Evolutionary conservation across 1,140 invertebrate genomes (phyloP).

Genomic region (Drosophila micromelanica): DNA sequence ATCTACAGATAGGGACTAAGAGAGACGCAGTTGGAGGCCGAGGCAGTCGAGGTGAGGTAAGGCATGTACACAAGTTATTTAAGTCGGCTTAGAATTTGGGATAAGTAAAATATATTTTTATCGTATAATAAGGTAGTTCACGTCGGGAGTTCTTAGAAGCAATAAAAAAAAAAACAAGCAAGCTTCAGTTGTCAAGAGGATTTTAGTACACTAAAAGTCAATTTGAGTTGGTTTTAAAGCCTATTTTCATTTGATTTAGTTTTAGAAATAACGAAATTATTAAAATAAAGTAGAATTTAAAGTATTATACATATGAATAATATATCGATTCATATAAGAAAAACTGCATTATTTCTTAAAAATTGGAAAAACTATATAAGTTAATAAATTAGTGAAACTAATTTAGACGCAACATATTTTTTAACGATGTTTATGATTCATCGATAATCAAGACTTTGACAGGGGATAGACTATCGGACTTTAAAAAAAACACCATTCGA

Average conservation of each 20-base stretch:
- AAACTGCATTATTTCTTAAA: too few relatives aligned
- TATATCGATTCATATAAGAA: too few relatives aligned
- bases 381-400: too few relatives aligned
- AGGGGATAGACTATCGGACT: too few relatives aligned
- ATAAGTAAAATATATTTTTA: constrained; percentile 64
- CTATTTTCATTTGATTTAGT: too few relatives aligned
- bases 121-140: constrained; percentile 15
- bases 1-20: constrained; percentile 9
- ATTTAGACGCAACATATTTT: too few relatives aligned
- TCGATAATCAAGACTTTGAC: too few relatives aligned
- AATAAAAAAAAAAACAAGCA: constrained; percentile 5
- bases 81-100: constrained; percentile 44
- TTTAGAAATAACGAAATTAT: neutral
- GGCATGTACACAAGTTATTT: constrained; percentile 53
- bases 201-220: neutral
- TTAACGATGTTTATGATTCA: too few relatives aligned
- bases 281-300: neutral
- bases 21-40: neutral
- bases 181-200: neutral
- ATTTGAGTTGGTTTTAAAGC: neutral
- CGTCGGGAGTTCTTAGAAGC: neutral
- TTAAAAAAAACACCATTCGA: too few relatives aligned
- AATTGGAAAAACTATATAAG: too few relatives aligned
- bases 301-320: neutral
- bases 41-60: neutral